These are phyloP conservation scores for Hirundo rustica DNA, from an alignment of 2,797 vertebrate species.

Conservation along the genomic window DNA sequence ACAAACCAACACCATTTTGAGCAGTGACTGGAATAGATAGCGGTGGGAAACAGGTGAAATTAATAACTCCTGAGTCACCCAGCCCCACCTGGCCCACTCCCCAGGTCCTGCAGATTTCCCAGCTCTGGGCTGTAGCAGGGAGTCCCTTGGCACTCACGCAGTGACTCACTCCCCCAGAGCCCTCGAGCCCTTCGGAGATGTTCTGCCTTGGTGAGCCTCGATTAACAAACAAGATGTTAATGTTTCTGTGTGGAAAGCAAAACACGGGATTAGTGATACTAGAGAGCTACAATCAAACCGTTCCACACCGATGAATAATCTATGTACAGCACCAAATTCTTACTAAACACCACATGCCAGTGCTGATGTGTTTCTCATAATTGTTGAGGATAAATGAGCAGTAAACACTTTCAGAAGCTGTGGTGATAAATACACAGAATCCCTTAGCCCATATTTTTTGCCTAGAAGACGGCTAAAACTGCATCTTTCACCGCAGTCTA, in stretches of 20 bases:
- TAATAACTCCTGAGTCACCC: background rate
- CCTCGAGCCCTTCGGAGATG: background rate
- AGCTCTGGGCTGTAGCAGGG: accelerated
- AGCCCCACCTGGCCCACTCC: background rate
- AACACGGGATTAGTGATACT: slow-evolving; percentile 18
- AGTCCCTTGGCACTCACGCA: background rate
- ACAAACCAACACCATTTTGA: background rate
- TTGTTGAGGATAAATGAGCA: background rate
- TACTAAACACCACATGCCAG: slow-evolving; percentile 2
- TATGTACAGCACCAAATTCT: background rate
- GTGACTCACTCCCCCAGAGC: background rate
- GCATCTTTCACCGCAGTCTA: background rate
- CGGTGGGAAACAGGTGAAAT: background rate
- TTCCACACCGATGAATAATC: background rate
- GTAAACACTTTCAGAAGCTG: slow-evolving; percentile 25
- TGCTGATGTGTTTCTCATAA: background rate
- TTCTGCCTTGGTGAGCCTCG: background rate
- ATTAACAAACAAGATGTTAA: slow-evolving; percentile 39
- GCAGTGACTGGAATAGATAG: background rate
- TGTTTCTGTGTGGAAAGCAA: slow-evolving; percentile 38
- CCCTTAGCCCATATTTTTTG: background rate
- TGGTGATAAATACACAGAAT: background rate
- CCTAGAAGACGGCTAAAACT: background rate
- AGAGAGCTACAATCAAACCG: background rate
- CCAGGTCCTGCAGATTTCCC: background rate